Evolutionary conservation across 2,888 invertebrate genomes (phyloP), one percentile per base, ranked within the genome.

Genomic region (Apodemia duryi): DNA sequence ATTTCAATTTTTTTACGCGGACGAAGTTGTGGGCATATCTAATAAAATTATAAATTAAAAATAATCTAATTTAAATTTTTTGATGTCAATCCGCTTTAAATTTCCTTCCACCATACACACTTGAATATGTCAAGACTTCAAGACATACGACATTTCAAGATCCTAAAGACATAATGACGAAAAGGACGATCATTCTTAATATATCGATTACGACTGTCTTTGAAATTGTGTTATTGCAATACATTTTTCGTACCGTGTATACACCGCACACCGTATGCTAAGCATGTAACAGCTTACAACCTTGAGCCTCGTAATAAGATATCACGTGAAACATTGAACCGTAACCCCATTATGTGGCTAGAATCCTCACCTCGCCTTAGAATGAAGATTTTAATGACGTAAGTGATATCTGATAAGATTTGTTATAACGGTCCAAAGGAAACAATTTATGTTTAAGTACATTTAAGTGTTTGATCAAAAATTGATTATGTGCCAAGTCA

Each of bases 231-330:
- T 43, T 43, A 43, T 11, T 6, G 2, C 1, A 13, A 46, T 11
- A 13, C 5, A 46, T 4, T 43, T 3, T 46, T 46, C 11, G 11
- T 13, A 13, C 11, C 13, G 11, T 46, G 13, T 46, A 46, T 13
- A 46, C 13, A 46, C 13, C 13, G 5, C 46, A 46, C 46, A 46
- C 4, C 13, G 46, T 46, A 13, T 46, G 11, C 13, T 46, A 46
- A 46, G 46, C 46, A 46, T 21, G 52, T 57, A 57, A 4, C 57
- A 57, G 32, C 57, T 32, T 52, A 57, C 11, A 57, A 29, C 57
- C 29, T 57, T 29, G 57, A 57, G 57, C 57, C 57, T 32, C 6
- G 57, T 57, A 57, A 57, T 57, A 6, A 29, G 57, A 57, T 57
- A 57, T 29, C 29, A 57, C 28, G 28, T 54, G 52, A 46, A 46